Evolutionary conservation across 1,140 invertebrate genomes (phyloP).

Genomic region (Colletes gigas): DNA sequence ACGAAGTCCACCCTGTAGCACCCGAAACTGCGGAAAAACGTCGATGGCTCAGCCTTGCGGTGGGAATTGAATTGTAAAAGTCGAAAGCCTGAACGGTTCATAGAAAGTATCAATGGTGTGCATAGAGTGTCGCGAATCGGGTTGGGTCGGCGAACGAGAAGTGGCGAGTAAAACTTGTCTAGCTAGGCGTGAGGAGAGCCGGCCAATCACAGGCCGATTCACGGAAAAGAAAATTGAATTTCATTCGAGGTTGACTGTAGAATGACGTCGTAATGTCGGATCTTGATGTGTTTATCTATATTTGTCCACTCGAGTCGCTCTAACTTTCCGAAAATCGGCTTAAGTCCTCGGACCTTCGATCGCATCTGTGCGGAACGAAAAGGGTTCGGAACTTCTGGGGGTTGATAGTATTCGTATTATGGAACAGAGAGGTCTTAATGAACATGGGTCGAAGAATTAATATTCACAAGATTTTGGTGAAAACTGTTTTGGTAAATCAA

Average conservation of each 20-base stretch:
- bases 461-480: too few species aligned
- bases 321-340: too few species aligned
- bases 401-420: too few species aligned
- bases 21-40: constrained; percentile 26
- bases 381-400: too few species aligned
- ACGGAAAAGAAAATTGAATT: constrained; percentile 65
- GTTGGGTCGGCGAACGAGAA: constrained; percentile 42
- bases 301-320: not conserved
- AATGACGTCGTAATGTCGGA: constrained; percentile 41
- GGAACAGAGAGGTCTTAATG: too few species aligned
- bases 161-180: constrained; percentile 47
- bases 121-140: constrained; percentile 51
- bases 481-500: too few species aligned
- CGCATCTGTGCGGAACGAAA: too few species aligned
- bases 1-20: not conserved
- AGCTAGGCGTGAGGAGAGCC: constrained; percentile 11
- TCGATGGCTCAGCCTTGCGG: constrained; percentile 8
- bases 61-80: constrained; percentile 61
- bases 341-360: too few species aligned
- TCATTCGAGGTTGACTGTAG: constrained; percentile 31
- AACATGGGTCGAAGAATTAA: too few species aligned
- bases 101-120: constrained; percentile 54
- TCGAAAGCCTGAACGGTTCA: constrained; percentile 40
- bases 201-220: constrained; percentile 67
- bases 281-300: not conserved